A percentile compares a stretch with the other conserved stretches of the same genome.
Evolutionary conservation across 2,797 vertebrate genomes (phyloP).

Genomic region (Coregonus suidteri): DNA sequence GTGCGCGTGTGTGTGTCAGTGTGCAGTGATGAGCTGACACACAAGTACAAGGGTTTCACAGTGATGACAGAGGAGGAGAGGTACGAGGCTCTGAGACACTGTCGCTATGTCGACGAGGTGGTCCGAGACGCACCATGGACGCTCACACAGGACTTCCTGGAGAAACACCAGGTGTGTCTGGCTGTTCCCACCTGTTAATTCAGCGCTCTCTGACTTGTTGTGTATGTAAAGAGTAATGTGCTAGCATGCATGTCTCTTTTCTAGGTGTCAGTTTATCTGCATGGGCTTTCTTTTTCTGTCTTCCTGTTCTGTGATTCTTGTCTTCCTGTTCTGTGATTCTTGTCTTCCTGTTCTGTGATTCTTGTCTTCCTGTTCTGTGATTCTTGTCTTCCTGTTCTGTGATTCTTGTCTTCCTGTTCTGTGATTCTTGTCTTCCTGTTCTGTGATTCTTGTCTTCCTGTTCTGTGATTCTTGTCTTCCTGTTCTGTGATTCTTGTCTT

Average conservation of each 20-base stretch:
- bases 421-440: too few species aligned
- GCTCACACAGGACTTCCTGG: constrained; percentile 91
- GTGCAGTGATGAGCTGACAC: constrained; percentile 97
- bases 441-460: too few species aligned
- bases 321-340: too few species aligned
- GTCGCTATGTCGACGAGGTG: constrained; percentile 97
- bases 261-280: not conserved
- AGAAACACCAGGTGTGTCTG: constrained; percentile 90
- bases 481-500: too few species aligned
- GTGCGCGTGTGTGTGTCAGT: constrained; percentile 70
- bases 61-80: constrained; percentile 96
- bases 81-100: constrained; percentile 95
- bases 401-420: too few species aligned
- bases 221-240: not conserved
- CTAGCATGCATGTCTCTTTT: not conserved
- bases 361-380: too few species aligned
- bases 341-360: too few species aligned
- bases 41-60: constrained; percentile 98
- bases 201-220: too few species aligned
- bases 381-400: too few species aligned
- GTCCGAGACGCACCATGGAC: constrained; percentile 97
- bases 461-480: too few species aligned
- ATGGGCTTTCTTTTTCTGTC: not conserved
- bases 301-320: too few species aligned
- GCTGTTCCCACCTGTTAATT: too few species aligned